Evolutionary conservation across 2,797 vertebrate genomes (phyloP).

Genomic region (Kryptolebias ocellatus): DNA sequence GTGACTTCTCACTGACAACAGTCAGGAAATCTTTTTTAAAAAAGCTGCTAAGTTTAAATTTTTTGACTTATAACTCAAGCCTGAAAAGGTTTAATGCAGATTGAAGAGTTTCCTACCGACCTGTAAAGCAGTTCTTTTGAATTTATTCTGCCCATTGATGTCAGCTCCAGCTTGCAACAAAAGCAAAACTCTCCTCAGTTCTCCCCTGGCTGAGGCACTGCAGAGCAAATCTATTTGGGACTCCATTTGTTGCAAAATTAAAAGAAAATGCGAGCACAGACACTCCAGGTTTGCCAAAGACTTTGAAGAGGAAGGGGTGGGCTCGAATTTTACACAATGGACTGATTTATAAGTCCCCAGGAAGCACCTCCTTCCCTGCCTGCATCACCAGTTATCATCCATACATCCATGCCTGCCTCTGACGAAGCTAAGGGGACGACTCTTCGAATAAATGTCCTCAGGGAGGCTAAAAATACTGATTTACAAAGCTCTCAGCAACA

Average conservation of each 20-base stretch:
- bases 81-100: not conserved
- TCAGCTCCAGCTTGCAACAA: slow-evolving; percentile 87
- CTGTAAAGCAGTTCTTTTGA: slow-evolving; percentile 92
- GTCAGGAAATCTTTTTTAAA: too few species aligned
- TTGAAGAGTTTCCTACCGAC: slow-evolving; percentile 80
- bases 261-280: slow-evolving; percentile 9
- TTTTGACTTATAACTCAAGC: too few species aligned
- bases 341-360: too few species aligned
- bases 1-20: too few species aligned
- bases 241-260: slow-evolving; percentile 84
- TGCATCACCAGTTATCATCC: slow-evolving; percentile 11
- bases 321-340: not conserved
- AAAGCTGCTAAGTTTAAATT: too few species aligned
- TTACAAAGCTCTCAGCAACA: too few species aligned
- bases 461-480: too few species aligned
- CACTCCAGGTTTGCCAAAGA: not conserved
- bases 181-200: slow-evolving; percentile 80
- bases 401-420: too few species aligned
- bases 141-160: slow-evolving; percentile 89
- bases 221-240: slow-evolving; percentile 85
- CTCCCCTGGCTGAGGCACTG: slow-evolving; percentile 90
- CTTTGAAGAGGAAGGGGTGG: not conserved
- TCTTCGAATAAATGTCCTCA: too few species aligned
- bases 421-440: too few species aligned
- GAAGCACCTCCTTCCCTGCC: slow-evolving; percentile 14